Evolutionary conservation across 2,888 invertebrate genomes (phyloP).

Genomic region (Ecdyonurus torrentis): DNA sequence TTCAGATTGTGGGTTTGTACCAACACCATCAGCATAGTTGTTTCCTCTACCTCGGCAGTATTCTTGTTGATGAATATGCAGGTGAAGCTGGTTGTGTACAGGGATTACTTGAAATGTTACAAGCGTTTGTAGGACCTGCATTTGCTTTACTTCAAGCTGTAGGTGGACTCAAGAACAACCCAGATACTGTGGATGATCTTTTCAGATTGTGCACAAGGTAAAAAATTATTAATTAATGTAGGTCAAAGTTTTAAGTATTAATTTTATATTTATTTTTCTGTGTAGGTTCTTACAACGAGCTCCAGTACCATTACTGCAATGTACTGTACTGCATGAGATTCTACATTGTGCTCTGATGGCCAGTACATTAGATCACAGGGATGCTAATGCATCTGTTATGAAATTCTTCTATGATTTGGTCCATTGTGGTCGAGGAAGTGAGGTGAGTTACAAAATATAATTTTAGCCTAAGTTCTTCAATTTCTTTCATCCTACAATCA

Average conservation of each 20-base stretch:
- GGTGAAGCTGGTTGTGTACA: constrained; percentile 48
- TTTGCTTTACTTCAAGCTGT: constrained; percentile 53
- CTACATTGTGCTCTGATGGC: constrained; percentile 71
- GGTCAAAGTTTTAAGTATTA: too few species aligned
- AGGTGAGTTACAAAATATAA: constrained; percentile 20
- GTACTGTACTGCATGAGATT: constrained; percentile 52
- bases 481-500: too few species aligned
- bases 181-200: constrained; percentile 96
- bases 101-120: constrained; percentile 70
- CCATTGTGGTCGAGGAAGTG: constrained; percentile 37
- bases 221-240: too few species aligned
- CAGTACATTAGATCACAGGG: constrained; percentile 76
- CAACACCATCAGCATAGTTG: constrained; percentile 68
- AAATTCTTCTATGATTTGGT: constrained; percentile 84
- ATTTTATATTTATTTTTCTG: constrained; percentile 20
- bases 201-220: constrained; percentile 65
- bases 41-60: constrained; percentile 76
- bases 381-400: constrained; percentile 91
- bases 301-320: constrained; percentile 65
- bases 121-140: constrained; percentile 67
- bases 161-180: constrained; percentile 74
- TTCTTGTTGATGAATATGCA: constrained; percentile 82
- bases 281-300: constrained; percentile 70
- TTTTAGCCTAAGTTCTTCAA: too few species aligned
- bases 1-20: constrained; percentile 54